Base-by-base conservation (phyloP, 2,888 invertebrate genomes). In the Exocentrus adspersus region DNA sequence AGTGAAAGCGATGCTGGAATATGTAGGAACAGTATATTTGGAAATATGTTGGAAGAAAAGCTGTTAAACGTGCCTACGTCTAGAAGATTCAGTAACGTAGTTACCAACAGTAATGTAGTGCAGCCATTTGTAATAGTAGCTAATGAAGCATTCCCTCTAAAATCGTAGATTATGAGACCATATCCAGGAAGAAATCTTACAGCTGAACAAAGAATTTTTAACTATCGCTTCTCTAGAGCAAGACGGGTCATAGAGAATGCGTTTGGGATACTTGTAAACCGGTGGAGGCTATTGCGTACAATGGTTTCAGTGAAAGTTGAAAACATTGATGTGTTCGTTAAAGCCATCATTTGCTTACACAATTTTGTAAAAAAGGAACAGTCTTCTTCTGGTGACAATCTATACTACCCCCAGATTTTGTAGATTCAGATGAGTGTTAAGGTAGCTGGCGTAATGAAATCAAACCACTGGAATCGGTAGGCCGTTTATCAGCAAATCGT, bases 21-120 rank as follows among this genome's bases (percentile, higher is more conserved):
- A n/a, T 64, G 64, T 19, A 28, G 30, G 48, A 42, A 64, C 19
- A 52, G 60, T 43, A 4, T 45, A 9, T 71, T 74, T 64, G 71
- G 66, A 0, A 46, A 68, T 45, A 37, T 30, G 14, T 58, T 70
- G 14, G 45, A 57, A 42, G 20, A 46, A 5, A 43, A 30, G 7
- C 7, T 30, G 1, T 16, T 43, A 16, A 42, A 42, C 14, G 14
- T 50, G 9, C 24, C 50, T 24, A 12, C 9, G 28, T 12, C 19
- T 14, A 24, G 30, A 19, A 6, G 10, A 14, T 21, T 50, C 10
- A n/a, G n/a, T n/a, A n/a, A n/a, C n/a, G n/a, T n/a, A n/a, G n/a
- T n/a, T n/a, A 9, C 50, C n/a, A 30, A 50, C 28, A 50, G 21
- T 21, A 12, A 50, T 28, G 28, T 50, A 20, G 21, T 50, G n/a